Conservation (phyloP, 2,113 vertebrate genomes). For the Strigops habroptila region DNA sequence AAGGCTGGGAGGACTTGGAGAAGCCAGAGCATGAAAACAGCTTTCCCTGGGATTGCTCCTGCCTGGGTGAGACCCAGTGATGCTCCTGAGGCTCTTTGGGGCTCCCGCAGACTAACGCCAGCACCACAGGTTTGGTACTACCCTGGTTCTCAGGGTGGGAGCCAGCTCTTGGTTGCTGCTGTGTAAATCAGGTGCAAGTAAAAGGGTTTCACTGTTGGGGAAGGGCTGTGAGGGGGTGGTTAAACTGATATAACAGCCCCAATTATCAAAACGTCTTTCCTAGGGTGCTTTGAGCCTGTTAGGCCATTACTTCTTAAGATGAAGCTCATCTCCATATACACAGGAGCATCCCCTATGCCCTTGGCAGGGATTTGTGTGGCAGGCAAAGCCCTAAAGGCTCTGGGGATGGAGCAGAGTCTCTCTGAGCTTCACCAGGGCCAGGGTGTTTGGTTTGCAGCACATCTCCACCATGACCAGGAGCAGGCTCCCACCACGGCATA, state of each 20-base stretch:
- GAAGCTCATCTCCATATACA: rapidly evolving
- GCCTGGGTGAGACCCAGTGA: rapidly evolving
- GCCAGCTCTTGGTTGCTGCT: neutral
- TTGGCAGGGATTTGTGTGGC: neutral
- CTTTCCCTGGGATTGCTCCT: neutral
- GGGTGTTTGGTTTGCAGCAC: neutral
- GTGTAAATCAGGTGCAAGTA: neutral
- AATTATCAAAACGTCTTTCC: neutral
- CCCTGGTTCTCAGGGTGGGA: too few relatives aligned
- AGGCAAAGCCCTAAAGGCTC: neutral
- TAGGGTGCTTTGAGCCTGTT: neutral
- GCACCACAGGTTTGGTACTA: neutral
- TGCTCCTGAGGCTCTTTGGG: rapidly evolving
- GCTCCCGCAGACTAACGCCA: neutral
- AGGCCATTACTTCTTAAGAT: neutral
- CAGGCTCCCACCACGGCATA: rapidly evolving
- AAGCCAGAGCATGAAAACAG: neutral
- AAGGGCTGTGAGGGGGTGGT: neutral
- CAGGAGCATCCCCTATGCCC: neutral
- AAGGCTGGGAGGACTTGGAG: neutral
- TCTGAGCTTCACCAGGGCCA: too few relatives aligned
- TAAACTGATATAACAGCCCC: neutral
- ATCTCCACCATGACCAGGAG: rapidly evolving
- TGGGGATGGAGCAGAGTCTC: neutral
- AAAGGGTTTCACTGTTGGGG: neutral